These are phyloP conservation scores for Xylota sylvarum DNA, from an alignment of 2,888 invertebrate genomes.

Conservation along the genomic window DNA sequence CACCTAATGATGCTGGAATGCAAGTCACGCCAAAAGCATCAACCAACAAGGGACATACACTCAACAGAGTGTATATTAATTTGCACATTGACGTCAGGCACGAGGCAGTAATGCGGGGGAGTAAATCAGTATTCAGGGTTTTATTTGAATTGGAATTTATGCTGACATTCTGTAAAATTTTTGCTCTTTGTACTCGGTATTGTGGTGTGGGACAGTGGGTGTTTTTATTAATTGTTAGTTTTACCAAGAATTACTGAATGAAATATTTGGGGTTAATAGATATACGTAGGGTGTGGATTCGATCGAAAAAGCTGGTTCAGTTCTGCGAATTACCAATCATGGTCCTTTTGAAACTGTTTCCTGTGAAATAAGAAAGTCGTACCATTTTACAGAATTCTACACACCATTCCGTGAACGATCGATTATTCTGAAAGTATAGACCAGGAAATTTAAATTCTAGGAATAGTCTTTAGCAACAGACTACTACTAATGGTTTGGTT, in stretches of 20 bases:
- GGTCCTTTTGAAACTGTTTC: no score
- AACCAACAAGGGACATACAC: not conserved
- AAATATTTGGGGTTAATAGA: no score
- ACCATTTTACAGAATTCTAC: no score
- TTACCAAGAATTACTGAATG: slow-evolving; percentile 1
- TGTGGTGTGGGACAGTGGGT: not conserved
- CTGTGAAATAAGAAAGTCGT: no score
- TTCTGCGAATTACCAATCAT: no score
- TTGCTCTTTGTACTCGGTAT: not conserved
- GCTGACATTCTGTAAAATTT: not conserved
- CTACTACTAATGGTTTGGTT: no score
- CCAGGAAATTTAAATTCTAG: no score
- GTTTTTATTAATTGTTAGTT: not conserved
- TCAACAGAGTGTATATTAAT: not conserved
- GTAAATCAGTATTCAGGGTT: slow-evolving; percentile 8
- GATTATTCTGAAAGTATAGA: no score
- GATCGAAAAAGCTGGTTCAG: no score
- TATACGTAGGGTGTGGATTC: not conserved
- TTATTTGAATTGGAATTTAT: not conserved
- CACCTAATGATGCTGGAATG: slow-evolving; percentile 40
- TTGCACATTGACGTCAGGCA: slow-evolving; percentile 25
- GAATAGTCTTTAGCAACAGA: no score
- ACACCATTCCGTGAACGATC: no score
- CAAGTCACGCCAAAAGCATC: slow-evolving; percentile 37
- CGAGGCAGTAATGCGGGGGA: not conserved